Evolutionary conservation across 30 jellyfish, hydroid and myxozoan species (phyloP).

Genomic region (Catostylus mosaicus): DNA sequence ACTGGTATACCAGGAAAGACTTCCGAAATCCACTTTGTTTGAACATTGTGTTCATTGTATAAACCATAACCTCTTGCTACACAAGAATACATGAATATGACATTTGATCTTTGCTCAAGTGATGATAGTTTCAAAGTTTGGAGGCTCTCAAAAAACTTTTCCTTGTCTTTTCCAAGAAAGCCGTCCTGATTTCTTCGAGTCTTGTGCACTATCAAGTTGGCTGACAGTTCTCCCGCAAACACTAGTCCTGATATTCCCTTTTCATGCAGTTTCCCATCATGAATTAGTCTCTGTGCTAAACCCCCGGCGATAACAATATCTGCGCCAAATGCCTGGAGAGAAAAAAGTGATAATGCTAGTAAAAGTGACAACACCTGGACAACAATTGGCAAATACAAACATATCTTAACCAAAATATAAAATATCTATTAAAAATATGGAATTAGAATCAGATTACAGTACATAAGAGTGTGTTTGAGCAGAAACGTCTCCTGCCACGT

Average conservation of each 20-base stretch:
- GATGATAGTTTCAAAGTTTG: conserved; percentile 1
- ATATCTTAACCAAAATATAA: no score
- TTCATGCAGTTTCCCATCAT: background rate
- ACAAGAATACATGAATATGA: conserved; percentile 63
- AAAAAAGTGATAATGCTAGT: conserved; percentile 13
- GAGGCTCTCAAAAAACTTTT: background rate
- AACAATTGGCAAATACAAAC: background rate
- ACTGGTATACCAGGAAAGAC: conserved; percentile 50
- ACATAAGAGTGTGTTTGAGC: no score
- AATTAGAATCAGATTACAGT: no score
- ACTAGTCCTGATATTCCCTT: conserved; percentile 61
- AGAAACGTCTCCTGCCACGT: no score
- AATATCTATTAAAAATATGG: no score
- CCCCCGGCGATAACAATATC: conserved; percentile 63
- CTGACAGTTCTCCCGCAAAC: conserved; percentile 52
- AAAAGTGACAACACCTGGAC: background rate
- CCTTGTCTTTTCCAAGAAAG: background rate
- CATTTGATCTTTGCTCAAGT: background rate
- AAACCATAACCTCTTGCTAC: conserved; percentile 65
- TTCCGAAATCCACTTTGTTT: conserved; percentile 56
- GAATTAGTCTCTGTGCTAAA: conserved; percentile 6
- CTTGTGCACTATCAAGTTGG: conserved; percentile 33
- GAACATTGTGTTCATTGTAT: conserved; percentile 41
- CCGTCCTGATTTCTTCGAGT: conserved; percentile 4
- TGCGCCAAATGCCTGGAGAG: conserved; percentile 39